These are phyloP conservation scores for Helicoverpa zea DNA, from an alignment of 1,140 invertebrate genomes.

Conservation along the genomic window DNA sequence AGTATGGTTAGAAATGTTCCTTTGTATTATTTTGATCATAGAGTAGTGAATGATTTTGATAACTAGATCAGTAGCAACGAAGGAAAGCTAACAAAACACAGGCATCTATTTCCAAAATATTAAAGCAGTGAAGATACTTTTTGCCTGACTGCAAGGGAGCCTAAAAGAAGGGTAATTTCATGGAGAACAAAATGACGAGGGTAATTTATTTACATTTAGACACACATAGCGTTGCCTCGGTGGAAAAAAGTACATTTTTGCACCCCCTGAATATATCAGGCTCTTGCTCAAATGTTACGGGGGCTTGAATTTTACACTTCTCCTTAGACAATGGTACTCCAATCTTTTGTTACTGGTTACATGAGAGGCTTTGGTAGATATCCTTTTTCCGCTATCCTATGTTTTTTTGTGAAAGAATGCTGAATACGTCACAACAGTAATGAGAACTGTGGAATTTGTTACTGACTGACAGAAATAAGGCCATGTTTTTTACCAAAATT, in stretches of 20 bases:
- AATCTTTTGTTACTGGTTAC: constrained; percentile 9
- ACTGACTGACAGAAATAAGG: too few relatives aligned
- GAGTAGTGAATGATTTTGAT: too few relatives aligned
- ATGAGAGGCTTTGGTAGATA: constrained; percentile 6
- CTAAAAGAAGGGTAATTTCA: not conserved
- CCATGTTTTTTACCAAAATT: too few relatives aligned
- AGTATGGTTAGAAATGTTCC: too few relatives aligned
- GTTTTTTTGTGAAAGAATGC: too few relatives aligned
- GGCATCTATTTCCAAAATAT: too few relatives aligned
- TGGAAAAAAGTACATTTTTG: not conserved
- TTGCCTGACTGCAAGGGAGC: not conserved
- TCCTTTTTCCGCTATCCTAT: constrained; percentile 1
- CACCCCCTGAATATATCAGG: not conserved
- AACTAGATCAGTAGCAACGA: too few relatives aligned
- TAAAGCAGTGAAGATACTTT: not conserved
- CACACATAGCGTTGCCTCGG: not conserved
- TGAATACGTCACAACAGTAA: too few relatives aligned
- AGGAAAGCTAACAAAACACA: too few relatives aligned
- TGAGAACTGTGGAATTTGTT: too few relatives aligned
- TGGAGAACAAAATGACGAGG: not conserved
- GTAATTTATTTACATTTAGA: not conserved
- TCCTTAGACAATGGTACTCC: constrained; percentile 35
- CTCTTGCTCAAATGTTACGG: not conserved
- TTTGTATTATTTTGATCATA: too few relatives aligned
- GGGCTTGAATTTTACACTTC: constrained; percentile 20